These are phyloP conservation scores for Agapornis roseicollis DNA, from an alignment of 2,113 vertebrate genomes.

Conservation along the genomic window DNA sequence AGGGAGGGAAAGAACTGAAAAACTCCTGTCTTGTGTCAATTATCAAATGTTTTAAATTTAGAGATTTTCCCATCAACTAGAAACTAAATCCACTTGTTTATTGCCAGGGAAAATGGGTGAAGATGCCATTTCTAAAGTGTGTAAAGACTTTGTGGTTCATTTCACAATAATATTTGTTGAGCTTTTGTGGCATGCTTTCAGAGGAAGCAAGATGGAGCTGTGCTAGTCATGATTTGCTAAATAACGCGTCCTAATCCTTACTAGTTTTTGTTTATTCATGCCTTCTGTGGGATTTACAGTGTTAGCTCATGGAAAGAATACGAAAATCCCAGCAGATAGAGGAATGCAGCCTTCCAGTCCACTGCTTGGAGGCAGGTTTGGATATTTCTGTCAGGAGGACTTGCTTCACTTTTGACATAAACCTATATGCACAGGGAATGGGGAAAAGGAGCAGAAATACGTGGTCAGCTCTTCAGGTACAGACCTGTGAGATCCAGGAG, in stretches of 20 bases:
- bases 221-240: slow-evolving; percentile 73
- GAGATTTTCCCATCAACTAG: slow-evolving; percentile 49
- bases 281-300: slow-evolving; percentile 70
- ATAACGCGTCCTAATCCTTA: slow-evolving; percentile 70
- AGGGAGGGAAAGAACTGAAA: slow-evolving; percentile 33
- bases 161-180: slow-evolving; percentile 73
- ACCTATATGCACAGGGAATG: not conserved
- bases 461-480: not conserved
- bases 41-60: slow-evolving; percentile 57
- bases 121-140: slow-evolving; percentile 61
- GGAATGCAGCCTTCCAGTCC: slow-evolving; percentile 64
- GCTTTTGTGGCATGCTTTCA: slow-evolving; percentile 70
- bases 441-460: not conserved
- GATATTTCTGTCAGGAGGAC: slow-evolving; percentile 10
- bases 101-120: slow-evolving; percentile 49
- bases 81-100: slow-evolving; percentile 45
- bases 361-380: slow-evolving; percentile 70
- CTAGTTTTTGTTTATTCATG: slow-evolving; percentile 74
- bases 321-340: slow-evolving; percentile 55
- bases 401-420: not conserved
- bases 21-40: slow-evolving; percentile 27
- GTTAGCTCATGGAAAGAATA: slow-evolving; percentile 69
- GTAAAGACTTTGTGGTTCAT: slow-evolving; percentile 64
- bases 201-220: slow-evolving; percentile 60
- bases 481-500: not conserved